Evolutionary conservation across 2,888 invertebrate species (phyloP), one percentile per base, ranked within the genome.

Genomic region (Zhengitettix transpicula): DNA sequence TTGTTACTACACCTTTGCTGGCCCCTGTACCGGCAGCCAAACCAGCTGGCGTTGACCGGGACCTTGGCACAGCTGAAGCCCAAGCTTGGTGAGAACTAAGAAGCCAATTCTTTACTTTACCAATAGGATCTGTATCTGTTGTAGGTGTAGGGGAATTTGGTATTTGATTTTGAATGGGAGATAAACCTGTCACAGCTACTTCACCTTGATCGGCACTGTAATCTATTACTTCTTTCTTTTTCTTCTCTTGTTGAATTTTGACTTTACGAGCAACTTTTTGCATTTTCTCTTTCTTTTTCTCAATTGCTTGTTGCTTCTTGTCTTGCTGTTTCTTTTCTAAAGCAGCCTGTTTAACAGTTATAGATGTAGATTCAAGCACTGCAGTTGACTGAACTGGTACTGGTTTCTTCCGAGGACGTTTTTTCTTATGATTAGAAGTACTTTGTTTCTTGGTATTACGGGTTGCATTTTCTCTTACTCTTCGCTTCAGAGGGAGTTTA

Each of bases 61-160:
- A 89, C 72, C 90, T 90, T 10, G 87, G 85, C 57, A 72, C 75
- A 17, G 57, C 41, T 3, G 73, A 1, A 78, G 77, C 59, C 66
- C 77, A 76, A 58, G 85, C 53, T 14, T 61, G 62, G 42, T 60
- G 64, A 10, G 87, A 87, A 63, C 86, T 87, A 58, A 89, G 72
- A 58, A 90, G 73, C 90, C 90, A 90, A 67, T 87, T 87, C 67
- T 89, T 86, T n/a, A 90, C 90, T 73, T 89, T 90, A 17, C 85
- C 85, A 63, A 84, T 72, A 68, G 81, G 77, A 69, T 81, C 81
- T 16, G 51, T 57, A 15, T 61, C 60, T 3, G 56, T 44, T 14
- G 58, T 55, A 9, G 41, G 15, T 9, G 52, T 55, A 9, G 58
- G 57, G 55, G 44, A 52, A 10, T 56, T 51, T 1, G 55, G 40